These are phyloP conservation scores for Macheiramphus alcinus DNA, from an alignment of 2,113 vertebrate species.

Conservation along the genomic window DNA sequence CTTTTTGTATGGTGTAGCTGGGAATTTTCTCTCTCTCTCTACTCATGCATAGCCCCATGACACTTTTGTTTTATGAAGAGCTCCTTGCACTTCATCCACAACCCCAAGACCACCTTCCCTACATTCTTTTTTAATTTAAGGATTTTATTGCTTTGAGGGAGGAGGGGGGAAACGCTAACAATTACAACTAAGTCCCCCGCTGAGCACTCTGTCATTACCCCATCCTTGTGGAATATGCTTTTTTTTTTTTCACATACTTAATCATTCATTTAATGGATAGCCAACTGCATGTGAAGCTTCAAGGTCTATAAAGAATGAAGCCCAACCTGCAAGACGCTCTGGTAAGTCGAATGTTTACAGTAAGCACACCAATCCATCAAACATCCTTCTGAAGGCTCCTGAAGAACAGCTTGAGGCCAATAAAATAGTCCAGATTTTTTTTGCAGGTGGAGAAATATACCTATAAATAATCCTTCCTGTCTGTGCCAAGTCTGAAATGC, in stretches of 20 bases:
- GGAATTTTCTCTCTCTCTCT: background rate
- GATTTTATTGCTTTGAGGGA: background rate
- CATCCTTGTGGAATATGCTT: background rate
- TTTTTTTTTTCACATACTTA: background rate
- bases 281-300: background rate
- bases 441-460: background rate
- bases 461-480: background rate
- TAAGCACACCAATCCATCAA: background rate
- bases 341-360: background rate
- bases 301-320: slow-evolving; percentile 19
- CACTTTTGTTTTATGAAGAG: background rate
- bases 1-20: background rate
- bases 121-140: background rate
- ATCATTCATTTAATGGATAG: background rate
- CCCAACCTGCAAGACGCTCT: background rate
- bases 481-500: background rate
- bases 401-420: background rate
- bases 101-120: background rate
- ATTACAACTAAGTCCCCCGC: background rate
- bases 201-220: background rate
- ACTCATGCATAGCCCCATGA: background rate
- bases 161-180: background rate
- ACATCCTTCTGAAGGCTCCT: background rate
- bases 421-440: background rate
- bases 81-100: background rate